These are phyloP conservation scores for Laspeyria flexula DNA, from an alignment of 2,888 invertebrate species.

Conservation along the genomic window DNA sequence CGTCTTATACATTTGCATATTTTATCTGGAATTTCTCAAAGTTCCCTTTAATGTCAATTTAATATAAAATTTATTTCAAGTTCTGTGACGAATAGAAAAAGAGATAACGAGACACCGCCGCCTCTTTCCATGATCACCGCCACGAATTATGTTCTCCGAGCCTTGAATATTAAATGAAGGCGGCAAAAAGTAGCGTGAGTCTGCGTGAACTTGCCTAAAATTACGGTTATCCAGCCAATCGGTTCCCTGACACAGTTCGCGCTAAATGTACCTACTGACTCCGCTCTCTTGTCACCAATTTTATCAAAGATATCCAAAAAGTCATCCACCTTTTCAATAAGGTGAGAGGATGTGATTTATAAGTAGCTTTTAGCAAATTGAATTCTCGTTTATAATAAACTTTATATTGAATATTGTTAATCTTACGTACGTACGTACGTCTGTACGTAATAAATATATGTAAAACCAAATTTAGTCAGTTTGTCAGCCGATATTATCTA, in stretches of 20 bases:
- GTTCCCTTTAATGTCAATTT: constrained; percentile 63
- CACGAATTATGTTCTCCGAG: constrained; percentile 75
- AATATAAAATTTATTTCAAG: constrained; percentile 62
- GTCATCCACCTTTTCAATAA: constrained; percentile 60
- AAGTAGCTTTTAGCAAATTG: constrained; percentile 46
- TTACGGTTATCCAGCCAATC: constrained; percentile 73
- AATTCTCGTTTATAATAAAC: constrained; percentile 4
- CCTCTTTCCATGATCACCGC: constrained; percentile 72
- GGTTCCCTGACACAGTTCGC: constrained; percentile 52
- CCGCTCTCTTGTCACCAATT: constrained; percentile 47
- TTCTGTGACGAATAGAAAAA: constrained; percentile 71
- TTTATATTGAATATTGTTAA: neutral
- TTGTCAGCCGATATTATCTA: too few relatives aligned
- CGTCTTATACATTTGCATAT: constrained; percentile 49
- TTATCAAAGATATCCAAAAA: constrained; percentile 57
- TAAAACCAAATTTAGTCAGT: too few relatives aligned
- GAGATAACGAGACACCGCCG: constrained; percentile 69
- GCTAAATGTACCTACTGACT: constrained; percentile 49
- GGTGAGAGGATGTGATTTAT: constrained; percentile 47
- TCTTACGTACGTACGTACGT: too few relatives aligned
- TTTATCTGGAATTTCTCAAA: constrained; percentile 51
- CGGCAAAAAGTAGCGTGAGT: constrained; percentile 61
- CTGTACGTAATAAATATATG: too few relatives aligned
- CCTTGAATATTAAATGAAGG: constrained; percentile 73
- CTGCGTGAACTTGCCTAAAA: constrained; percentile 67